Percentiles rank a stretch among this genome's conserved stretches.
Evolutionary conservation across 2,888 invertebrate genomes (phyloP).

Genomic region (Scelioninae gen. 2): DNA sequence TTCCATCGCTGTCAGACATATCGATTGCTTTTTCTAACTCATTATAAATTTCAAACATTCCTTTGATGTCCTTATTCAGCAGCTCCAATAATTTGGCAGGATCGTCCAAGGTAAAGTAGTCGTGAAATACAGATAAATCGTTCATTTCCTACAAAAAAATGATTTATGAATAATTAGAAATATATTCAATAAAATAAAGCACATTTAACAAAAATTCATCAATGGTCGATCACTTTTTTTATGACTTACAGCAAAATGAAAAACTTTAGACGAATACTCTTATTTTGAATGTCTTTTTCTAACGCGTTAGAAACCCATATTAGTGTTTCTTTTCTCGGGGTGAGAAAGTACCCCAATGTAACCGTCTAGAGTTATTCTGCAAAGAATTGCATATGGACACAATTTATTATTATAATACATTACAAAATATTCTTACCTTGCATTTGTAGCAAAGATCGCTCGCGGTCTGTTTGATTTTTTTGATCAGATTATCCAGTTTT

Average conservation of each 20-base stretch:
- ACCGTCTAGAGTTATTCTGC: too few relatives aligned
- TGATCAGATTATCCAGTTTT: slow-evolving; percentile 64
- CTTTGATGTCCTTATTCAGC: slow-evolving; percentile 74
- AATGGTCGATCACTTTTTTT: too few relatives aligned
- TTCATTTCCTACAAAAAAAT: slow-evolving; percentile 68
- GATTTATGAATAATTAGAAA: not conserved
- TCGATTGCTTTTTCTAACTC: slow-evolving; percentile 69
- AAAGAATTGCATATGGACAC: too few relatives aligned
- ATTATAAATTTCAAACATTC: slow-evolving; percentile 73
- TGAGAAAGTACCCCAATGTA: too few relatives aligned
- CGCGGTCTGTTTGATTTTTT: slow-evolving; percentile 61
- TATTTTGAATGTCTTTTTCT: too few relatives aligned
- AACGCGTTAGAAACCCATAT: too few relatives aligned
- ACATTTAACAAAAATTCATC: too few relatives aligned
- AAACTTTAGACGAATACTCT: too few relatives aligned
- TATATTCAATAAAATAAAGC: too few relatives aligned
- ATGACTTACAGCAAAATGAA: too few relatives aligned
- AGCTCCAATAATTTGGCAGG: slow-evolving; percentile 75
- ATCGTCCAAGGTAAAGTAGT: slow-evolving; percentile 76
- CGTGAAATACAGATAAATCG: slow-evolving; percentile 76
- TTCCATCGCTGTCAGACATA: not conserved
- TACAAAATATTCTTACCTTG: slow-evolving; percentile 61
- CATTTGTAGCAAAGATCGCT: slow-evolving; percentile 68
- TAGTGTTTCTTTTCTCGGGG: too few relatives aligned
- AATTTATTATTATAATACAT: too few relatives aligned